These are phyloP conservation scores for Megalops cyprinoides DNA, from an alignment of 2,797 vertebrate genomes.

Conservation along the genomic window DNA sequence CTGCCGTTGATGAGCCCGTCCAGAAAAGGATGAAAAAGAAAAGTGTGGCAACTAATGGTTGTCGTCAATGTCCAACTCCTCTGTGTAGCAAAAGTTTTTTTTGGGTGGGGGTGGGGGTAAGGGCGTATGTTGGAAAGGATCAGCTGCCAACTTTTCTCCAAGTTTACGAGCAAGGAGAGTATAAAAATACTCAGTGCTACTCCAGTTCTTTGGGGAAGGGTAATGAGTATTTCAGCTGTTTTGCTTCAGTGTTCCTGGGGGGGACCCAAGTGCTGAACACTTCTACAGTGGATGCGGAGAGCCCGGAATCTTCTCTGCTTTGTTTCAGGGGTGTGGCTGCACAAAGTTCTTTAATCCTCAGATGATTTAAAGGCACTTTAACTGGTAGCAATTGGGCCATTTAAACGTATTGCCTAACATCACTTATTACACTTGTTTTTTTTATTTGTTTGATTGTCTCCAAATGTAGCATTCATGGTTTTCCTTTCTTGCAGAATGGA, in stretches of 20 bases:
- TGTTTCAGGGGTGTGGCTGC: constrained; percentile 38
- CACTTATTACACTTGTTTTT: neutral
- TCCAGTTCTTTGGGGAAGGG: constrained; percentile 31
- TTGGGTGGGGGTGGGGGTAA: neutral
- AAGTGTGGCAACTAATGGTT: neutral
- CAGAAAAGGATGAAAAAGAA: neutral
- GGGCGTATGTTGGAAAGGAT: constrained; percentile 8
- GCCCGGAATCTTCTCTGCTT: constrained; percentile 39
- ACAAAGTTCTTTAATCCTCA: constrained; percentile 40
- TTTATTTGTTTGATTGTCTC: neutral
- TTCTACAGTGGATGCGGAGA: constrained; percentile 36
- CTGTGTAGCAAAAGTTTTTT: neutral
- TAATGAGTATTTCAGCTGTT: constrained; percentile 54
- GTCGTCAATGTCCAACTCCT: neutral
- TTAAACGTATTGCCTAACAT: neutral
- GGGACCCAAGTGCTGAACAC: constrained; percentile 32
- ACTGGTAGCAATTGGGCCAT: neutral
- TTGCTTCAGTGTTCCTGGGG: constrained; percentile 32
- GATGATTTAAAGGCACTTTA: constrained; percentile 41
- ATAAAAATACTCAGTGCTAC: constrained; percentile 39
- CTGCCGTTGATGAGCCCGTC: neutral
- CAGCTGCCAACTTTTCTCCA: constrained; percentile 23
- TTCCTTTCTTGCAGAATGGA: neutral
- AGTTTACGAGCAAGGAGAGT: constrained; percentile 43
- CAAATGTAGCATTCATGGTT: neutral